Percentiles rank a stretch among this genome's conserved stretches.
Evolutionary conservation across 2,888 invertebrate species (phyloP).

Genomic region (Piscicola geometra): DNA sequence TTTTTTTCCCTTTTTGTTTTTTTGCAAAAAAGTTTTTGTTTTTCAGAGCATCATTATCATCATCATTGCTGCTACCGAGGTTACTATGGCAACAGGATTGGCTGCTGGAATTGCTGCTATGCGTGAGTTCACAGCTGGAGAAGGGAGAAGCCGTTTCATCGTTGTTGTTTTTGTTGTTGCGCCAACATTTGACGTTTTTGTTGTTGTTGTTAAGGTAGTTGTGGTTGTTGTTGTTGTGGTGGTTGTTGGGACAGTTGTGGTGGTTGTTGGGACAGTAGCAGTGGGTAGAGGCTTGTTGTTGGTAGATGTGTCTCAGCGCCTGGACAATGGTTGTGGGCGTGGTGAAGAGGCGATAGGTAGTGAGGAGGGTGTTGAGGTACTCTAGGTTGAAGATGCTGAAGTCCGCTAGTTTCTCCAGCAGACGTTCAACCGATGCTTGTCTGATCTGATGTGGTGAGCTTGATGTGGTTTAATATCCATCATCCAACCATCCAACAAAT

Average conservation of each 20-base stretch:
- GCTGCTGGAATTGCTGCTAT: neutral
- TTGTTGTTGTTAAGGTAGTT: neutral
- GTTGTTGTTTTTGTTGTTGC: neutral
- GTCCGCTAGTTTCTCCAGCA: constrained; percentile 8
- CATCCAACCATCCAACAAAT: neutral
- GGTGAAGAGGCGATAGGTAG: constrained; percentile 12
- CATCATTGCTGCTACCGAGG: neutral
- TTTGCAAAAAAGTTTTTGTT: neutral
- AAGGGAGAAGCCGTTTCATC: neutral
- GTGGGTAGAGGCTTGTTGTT: neutral
- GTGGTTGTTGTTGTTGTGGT: neutral
- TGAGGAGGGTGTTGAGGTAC: constrained; percentile 9
- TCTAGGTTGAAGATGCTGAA: constrained; percentile 8
- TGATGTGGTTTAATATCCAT: too few relatives aligned
- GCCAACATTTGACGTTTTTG: too few relatives aligned
- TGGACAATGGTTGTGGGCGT: constrained; percentile 8
- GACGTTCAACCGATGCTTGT: constrained; percentile 1
- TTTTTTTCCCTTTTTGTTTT: neutral
- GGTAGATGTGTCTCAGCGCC: neutral
- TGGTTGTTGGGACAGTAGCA: neutral
- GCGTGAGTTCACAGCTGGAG: neutral
- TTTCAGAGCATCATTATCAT: neutral
- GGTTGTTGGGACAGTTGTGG: neutral
- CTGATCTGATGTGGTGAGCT: too few relatives aligned
- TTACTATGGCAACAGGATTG: constrained; percentile 7